A percentile compares a stretch with the other conserved stretches of the same genome.
Conservation (phyloP, 2,888 invertebrate species). For the Brachyptera risi region DNA sequence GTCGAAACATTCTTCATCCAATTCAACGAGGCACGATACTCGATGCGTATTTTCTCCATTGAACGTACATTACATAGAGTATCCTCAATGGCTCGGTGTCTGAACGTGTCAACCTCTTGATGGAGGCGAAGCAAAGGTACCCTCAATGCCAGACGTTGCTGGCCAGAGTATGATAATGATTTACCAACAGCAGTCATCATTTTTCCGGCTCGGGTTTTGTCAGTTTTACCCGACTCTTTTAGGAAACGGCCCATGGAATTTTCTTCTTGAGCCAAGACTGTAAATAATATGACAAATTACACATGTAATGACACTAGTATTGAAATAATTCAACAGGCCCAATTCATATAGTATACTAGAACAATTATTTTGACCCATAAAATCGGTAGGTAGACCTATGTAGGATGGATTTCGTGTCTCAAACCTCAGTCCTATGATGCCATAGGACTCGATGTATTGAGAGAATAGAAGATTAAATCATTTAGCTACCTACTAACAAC, state of each 20-base stretch:
- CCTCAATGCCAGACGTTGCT: conserved; percentile 84
- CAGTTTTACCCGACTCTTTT: conserved; percentile 86
- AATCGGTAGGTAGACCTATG: too few species aligned
- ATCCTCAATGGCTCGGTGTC: conserved; percentile 89
- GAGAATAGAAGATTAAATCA: too few species aligned
- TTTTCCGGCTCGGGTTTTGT: conserved; percentile 78
- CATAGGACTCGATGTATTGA: too few species aligned
- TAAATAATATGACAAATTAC: conserved; percentile 30
- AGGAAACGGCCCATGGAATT: conserved; percentile 91
- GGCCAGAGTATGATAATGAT: conserved; percentile 83
- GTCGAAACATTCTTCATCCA: conserved; percentile 99
- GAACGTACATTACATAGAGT: conserved; percentile 84
- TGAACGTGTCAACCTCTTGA: conserved; percentile 92
- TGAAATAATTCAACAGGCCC: neutral
- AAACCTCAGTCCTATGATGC: too few species aligned
- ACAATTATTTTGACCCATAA: neutral
- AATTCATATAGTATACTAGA: neutral
- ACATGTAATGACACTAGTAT: conserved; percentile 11
- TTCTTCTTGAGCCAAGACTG: conserved; percentile 90
- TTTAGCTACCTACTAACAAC: too few species aligned
- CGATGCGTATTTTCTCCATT: conserved; percentile 94
- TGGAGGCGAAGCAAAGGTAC: conserved; percentile 83
- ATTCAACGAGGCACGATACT: conserved; percentile 89
- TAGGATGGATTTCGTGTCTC: too few species aligned
- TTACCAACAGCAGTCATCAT: conserved; percentile 82